These are phyloP conservation scores for Oreotragus oreotragus DNA, from an alignment of 2,113 vertebrate species.

Conservation along the genomic window DNA sequence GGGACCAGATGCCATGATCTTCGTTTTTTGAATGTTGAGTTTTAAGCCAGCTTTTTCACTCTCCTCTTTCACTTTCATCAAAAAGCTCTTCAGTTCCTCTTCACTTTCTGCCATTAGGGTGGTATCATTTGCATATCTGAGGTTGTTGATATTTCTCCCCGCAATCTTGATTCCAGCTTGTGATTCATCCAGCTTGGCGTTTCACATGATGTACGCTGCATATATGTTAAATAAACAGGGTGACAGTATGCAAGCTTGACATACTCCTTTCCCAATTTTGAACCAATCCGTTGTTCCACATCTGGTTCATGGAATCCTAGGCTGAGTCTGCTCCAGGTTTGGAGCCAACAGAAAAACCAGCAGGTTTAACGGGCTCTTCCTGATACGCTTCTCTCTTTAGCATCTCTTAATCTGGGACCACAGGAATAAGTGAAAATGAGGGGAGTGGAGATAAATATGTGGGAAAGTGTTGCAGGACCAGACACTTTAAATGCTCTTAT, in stretches of 20 bases:
- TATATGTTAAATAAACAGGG: background rate
- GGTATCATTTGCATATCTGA: background rate
- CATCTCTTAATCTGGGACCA: too few species aligned
- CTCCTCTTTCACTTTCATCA: too few species aligned
- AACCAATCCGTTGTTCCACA: background rate
- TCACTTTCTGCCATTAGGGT: too few species aligned
- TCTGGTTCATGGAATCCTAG: background rate
- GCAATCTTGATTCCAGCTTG: background rate
- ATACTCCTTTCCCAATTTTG: background rate
- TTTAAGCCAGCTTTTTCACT: too few species aligned
- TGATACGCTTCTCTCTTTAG: background rate
- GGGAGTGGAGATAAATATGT: background rate
- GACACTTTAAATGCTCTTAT: background rate
- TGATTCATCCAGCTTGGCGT: background rate
- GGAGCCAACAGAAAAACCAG: too few species aligned
- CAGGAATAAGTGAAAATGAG: background rate
- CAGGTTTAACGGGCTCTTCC: fast-evolving
- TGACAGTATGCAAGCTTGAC: background rate
- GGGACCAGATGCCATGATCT: too few species aligned
- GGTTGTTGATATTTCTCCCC: background rate
- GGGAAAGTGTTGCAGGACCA: background rate
- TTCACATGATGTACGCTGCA: background rate
- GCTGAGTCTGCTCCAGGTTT: background rate
- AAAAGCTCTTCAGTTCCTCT: too few species aligned
- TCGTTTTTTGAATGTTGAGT: too few species aligned